Conservation (phyloP, 2,113 vertebrate species). For the Carollia perspicillata region DNA sequence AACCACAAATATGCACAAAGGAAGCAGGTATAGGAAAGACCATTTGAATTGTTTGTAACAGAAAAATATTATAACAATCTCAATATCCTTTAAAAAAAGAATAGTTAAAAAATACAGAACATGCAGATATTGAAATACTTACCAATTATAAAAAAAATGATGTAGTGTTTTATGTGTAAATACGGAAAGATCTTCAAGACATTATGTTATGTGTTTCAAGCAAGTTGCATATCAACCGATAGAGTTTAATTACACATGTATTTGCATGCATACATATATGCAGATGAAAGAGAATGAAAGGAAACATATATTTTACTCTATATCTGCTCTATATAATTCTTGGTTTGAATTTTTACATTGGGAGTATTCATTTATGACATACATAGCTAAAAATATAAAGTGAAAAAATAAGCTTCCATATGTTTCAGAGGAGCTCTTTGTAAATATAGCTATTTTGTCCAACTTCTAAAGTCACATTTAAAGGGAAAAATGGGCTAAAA, state of each 20-base stretch:
- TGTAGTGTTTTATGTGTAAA: neutral
- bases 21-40: neutral
- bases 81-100: slow-evolving; percentile 7
- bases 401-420: slow-evolving; percentile 7
- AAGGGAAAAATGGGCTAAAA: slow-evolving; percentile 12
- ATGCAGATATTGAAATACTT: neutral
- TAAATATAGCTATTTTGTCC: slow-evolving; percentile 46
- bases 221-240: neutral
- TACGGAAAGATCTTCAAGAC: neutral
- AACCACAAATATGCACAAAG: neutral
- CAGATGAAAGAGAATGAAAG: neutral
- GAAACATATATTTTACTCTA: neutral
- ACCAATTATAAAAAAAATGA: neutral
- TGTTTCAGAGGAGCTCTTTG: slow-evolving; percentile 14
- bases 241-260: neutral
- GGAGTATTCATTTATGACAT: slow-evolving; percentile 16
- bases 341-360: slow-evolving; percentile 29
- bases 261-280: neutral
- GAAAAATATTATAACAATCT: neutral
- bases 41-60: neutral
- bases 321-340: slow-evolving; percentile 29
- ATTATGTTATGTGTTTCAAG: neutral
- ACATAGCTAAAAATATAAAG: slow-evolving; percentile 33
- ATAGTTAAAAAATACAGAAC: neutral
- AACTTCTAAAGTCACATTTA: slow-evolving; percentile 56